These are phyloP conservation scores for Lonchura striata DNA, from an alignment of 2,113 vertebrate species.

Conservation along the genomic window DNA sequence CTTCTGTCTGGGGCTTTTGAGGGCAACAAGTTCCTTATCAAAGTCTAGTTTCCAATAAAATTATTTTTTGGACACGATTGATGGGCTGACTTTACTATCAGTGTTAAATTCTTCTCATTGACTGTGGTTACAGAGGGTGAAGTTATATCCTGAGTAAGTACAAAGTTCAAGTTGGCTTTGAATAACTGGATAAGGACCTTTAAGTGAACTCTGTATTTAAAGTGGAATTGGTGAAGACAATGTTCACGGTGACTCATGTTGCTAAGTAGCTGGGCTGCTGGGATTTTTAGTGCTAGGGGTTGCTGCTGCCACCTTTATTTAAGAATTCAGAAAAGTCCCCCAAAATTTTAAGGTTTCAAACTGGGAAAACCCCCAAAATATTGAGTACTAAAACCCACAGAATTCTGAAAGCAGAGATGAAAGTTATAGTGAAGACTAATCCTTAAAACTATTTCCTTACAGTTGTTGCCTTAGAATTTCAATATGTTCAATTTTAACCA, in stretches of 20 bases:
- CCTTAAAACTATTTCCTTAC: background rate
- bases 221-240: background rate
- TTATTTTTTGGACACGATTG: background rate
- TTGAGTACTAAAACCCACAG: background rate
- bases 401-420: background rate
- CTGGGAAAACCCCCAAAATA: background rate
- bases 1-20: background rate
- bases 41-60: background rate
- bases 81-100: background rate
- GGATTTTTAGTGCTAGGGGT: background rate
- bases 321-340: background rate
- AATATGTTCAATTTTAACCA: background rate
- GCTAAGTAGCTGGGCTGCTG: background rate
- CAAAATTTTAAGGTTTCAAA: background rate
- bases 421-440: background rate
- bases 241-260: background rate
- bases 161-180: background rate
- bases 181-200: background rate
- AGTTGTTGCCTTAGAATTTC: background rate
- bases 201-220: background rate
- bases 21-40: background rate
- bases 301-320: background rate
- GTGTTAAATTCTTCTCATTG: background rate
- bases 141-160: background rate
- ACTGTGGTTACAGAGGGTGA: background rate